A percentile compares a stretch with the other conserved stretches of the same genome.
Evolutionary conservation across 2,113 vertebrate species (phyloP).

Genomic region (Origma solitaria): DNA sequence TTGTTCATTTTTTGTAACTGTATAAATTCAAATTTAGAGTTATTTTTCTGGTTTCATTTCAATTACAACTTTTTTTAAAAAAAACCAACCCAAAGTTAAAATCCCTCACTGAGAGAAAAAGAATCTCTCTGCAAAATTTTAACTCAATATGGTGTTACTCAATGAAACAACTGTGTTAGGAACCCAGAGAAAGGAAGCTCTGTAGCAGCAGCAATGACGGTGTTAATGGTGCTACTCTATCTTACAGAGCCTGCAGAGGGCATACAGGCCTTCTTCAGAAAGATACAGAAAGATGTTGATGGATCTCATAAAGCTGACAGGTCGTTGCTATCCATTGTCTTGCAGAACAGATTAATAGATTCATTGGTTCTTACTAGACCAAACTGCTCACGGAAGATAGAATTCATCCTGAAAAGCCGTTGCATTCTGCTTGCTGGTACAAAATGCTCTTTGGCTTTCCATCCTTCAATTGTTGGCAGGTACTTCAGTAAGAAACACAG

Average conservation of each 20-base stretch:
- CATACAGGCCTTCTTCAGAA: background rate
- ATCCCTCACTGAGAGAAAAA: background rate
- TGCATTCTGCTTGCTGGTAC: slow-evolving; percentile 52
- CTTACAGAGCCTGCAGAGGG: background rate
- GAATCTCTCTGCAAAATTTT: background rate
- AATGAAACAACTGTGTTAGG: background rate
- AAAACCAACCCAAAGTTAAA: background rate
- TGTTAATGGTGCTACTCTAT: background rate
- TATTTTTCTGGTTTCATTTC: background rate
- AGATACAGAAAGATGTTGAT: background rate
- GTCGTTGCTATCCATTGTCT: background rate
- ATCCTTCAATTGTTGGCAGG: slow-evolving; percentile 42
- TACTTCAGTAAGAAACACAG: slow-evolving; percentile 49
- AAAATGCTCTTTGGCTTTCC: slow-evolving; percentile 24
- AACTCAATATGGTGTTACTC: background rate
- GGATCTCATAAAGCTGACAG: background rate
- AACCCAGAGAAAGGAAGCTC: background rate
- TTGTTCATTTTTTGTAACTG: background rate
- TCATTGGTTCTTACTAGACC: slow-evolving; percentile 35
- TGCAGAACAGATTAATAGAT: slow-evolving; percentile 34
- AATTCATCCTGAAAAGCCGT: slow-evolving; percentile 31
- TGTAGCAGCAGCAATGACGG: background rate
- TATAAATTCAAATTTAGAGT: background rate
- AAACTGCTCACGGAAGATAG: slow-evolving; percentile 30
- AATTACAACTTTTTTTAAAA: background rate